Evolutionary conservation across 2,797 vertebrate species (phyloP).

Genomic region (Hylomyscus alleni): DNA sequence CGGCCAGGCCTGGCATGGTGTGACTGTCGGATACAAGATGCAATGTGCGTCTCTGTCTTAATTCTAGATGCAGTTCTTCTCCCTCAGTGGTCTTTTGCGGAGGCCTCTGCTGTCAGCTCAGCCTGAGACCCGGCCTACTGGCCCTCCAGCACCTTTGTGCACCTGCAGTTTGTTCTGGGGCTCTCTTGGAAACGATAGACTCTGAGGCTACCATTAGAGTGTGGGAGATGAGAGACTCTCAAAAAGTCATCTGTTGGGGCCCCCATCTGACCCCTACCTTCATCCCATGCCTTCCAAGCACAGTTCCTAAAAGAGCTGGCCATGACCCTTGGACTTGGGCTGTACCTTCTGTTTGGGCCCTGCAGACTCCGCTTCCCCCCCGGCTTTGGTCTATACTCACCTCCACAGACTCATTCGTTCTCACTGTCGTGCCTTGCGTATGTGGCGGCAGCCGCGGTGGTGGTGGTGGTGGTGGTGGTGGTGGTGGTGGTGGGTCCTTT

Average conservation of each 20-base stretch:
- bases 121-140: rapidly evolving
- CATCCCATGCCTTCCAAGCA: background rate
- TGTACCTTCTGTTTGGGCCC: background rate
- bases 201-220: background rate
- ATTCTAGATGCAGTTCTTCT: background rate
- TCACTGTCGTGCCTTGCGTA: background rate
- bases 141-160: background rate
- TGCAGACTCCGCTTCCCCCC: background rate
- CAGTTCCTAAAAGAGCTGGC: too few species aligned
- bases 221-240: background rate
- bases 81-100: too few species aligned
- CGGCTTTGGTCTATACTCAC: rapidly evolving
- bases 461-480: too few species aligned
- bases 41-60: conserved; percentile 65
- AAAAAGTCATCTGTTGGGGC: background rate
- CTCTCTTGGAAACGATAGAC: background rate
- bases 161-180: too few species aligned
- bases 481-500: background rate
- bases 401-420: background rate
- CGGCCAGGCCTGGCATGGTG: background rate
- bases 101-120: background rate
- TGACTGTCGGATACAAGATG: conserved; percentile 72
- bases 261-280: background rate
- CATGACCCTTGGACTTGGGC: background rate
- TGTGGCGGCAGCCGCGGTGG: background rate